Percentiles rank a stretch among this genome's conserved stretches.
These are phyloP conservation scores for Melanostoma mellinum DNA, from an alignment of 2,888 invertebrate species.

Conservation along the genomic window DNA sequence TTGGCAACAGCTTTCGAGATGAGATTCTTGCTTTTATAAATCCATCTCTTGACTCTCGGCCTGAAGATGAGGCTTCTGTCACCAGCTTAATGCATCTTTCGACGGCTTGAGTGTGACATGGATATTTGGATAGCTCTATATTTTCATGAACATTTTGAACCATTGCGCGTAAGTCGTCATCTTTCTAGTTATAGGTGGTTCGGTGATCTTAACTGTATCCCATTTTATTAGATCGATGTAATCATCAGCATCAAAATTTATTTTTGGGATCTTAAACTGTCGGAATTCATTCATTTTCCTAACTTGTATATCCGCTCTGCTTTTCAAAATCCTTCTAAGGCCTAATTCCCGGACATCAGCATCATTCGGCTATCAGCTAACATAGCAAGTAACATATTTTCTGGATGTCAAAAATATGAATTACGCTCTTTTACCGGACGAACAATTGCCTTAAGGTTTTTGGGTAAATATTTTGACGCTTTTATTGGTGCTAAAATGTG, in stretches of 20 bases:
- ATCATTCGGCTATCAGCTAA: constrained; percentile 2
- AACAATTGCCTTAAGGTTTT: not conserved
- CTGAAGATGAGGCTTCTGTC: constrained; percentile 30
- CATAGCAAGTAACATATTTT: constrained; percentile 13
- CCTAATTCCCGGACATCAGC: not conserved
- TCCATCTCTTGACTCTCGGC: constrained; percentile 14
- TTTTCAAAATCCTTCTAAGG: not conserved
- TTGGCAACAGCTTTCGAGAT: constrained; percentile 4
- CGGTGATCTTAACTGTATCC: constrained; percentile 9
- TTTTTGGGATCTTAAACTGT: no score
- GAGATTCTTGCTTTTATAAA: constrained; percentile 25
- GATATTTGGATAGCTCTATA: not conserved
- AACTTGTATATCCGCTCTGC: not conserved
- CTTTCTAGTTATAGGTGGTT: not conserved
- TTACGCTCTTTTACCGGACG: constrained; percentile 5
- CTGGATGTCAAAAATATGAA: constrained; percentile 1
- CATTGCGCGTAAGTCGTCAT: not conserved
- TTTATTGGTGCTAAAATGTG: not conserved
- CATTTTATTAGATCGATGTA: no score
- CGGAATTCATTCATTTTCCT: not conserved
- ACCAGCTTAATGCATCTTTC: constrained; percentile 33
- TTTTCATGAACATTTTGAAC: not conserved
- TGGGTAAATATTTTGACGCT: not conserved
- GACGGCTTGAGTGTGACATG: constrained; percentile 15
- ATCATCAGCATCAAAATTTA: no score